phyloP scores from a whole-genome alignment of 2,113 vertebrate species.

The Caracal caracal region DNA sequence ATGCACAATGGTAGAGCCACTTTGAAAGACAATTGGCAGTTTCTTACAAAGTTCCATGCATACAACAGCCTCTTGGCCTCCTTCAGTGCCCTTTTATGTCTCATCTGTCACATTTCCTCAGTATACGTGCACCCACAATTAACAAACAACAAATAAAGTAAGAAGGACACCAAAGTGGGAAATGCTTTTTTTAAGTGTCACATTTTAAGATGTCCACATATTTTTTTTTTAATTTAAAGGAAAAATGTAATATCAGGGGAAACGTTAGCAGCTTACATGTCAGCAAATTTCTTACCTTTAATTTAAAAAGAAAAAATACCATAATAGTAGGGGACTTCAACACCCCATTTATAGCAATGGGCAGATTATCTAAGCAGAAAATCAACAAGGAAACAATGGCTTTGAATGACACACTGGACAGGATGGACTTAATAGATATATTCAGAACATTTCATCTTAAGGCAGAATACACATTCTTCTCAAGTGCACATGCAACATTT shows the following conservation, averaged over 20 bases:
- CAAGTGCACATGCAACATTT: too few relatives aligned
- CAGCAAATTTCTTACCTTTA: neutral
- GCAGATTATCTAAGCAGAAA: too few relatives aligned
- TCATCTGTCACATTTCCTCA: neutral
- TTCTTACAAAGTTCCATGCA: neutral
- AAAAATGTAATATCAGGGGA: neutral
- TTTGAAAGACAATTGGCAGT: neutral
- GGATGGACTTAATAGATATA: too few relatives aligned
- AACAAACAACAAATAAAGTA: neutral
- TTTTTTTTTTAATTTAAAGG: neutral
- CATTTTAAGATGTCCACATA: neutral
- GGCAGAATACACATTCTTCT: too few relatives aligned
- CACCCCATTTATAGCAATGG: too few relatives aligned
- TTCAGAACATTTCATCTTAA: too few relatives aligned
- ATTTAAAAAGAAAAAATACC: neutral
- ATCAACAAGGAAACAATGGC: too few relatives aligned
- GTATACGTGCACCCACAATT: neutral
- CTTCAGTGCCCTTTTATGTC: neutral
- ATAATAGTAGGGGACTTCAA: too few relatives aligned
- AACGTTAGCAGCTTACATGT: neutral
- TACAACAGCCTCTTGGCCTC: neutral
- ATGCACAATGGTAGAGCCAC: neutral
- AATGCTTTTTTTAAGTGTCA: neutral
- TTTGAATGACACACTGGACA: too few relatives aligned
- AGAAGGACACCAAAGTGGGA: neutral